These are phyloP conservation scores for Carassius carassius DNA, from an alignment of 2,113 vertebrate genomes.

Conservation along the genomic window DNA sequence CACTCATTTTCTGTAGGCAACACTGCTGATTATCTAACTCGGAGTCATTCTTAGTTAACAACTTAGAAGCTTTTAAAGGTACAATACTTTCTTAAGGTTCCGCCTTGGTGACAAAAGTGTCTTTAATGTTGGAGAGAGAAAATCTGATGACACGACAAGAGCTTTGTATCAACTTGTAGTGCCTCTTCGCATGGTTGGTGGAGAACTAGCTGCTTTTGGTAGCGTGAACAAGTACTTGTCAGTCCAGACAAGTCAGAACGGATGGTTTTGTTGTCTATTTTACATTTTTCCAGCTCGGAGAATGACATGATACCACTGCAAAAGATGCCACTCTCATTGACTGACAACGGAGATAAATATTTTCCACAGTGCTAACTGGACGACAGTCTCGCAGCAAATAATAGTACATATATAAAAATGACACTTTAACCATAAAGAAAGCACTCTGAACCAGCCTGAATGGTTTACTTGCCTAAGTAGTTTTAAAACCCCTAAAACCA, in stretches of 20 bases:
- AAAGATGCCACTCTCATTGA: background rate
- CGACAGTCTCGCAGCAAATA: background rate
- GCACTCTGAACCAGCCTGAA: background rate
- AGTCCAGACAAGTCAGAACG: background rate
- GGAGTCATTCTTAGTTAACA: constrained; percentile 1
- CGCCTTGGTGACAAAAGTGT: background rate
- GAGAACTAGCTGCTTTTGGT: background rate
- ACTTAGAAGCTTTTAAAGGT: background rate
- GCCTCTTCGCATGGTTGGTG: background rate
- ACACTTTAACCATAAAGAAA: background rate
- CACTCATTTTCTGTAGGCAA: background rate
- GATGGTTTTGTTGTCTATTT: background rate
- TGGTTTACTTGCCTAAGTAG: background rate
- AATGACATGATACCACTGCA: constrained; percentile 10
- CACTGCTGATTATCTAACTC: background rate
- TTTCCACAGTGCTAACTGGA: background rate
- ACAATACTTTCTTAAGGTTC: background rate
- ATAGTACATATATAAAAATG: background rate
- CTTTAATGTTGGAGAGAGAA: background rate
- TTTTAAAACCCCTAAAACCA: background rate
- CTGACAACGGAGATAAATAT: background rate
- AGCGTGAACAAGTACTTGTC: background rate
- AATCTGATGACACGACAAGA: background rate
- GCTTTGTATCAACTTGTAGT: background rate
- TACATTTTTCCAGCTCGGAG: background rate